phyloP scores from a whole-genome alignment of 1,140 invertebrate species.

The Papilio aristodemus region DNA sequence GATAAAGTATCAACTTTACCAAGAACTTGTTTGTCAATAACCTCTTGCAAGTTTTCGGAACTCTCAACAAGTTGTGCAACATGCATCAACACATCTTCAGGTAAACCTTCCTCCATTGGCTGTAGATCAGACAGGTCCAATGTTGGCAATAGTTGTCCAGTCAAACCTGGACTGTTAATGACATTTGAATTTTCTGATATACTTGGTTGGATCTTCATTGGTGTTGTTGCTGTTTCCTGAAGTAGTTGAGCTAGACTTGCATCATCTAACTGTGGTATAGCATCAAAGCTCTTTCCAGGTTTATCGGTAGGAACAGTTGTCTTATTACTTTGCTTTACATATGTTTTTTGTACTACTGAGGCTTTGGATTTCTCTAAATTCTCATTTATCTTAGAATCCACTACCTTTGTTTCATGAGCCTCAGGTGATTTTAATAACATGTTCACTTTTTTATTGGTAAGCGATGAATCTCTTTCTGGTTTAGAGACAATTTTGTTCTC shows the following conservation, averaged over 20 bases:
- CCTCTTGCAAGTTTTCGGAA: slow-evolving; percentile 84
- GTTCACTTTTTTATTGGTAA: slow-evolving; percentile 53
- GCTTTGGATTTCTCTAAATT: slow-evolving; percentile 56
- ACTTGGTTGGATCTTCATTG: slow-evolving; percentile 69
- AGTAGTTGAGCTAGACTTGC: slow-evolving; percentile 74
- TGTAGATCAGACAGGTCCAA: slow-evolving; percentile 73
- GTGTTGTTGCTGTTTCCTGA: slow-evolving; percentile 59
- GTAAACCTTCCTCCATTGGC: slow-evolving; percentile 82
- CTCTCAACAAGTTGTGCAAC: slow-evolving; percentile 85
- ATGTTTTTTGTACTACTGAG: slow-evolving; percentile 53
- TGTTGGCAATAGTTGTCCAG: slow-evolving; percentile 74
- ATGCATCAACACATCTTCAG: slow-evolving; percentile 85
- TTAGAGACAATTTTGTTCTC: slow-evolving; percentile 68
- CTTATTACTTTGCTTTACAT: slow-evolving; percentile 57
- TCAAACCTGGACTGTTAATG: slow-evolving; percentile 65
- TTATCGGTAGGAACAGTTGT: slow-evolving; percentile 50
- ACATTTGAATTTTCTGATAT: slow-evolving; percentile 74
- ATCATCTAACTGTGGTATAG: slow-evolving; percentile 75
- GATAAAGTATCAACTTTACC: slow-evolving; percentile 73
- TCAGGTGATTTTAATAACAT: slow-evolving; percentile 54
- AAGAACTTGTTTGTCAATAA: slow-evolving; percentile 83
- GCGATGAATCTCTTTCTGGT: slow-evolving; percentile 53
- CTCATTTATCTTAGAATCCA: slow-evolving; percentile 45
- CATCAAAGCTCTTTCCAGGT: slow-evolving; percentile 60
- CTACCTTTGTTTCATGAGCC: slow-evolving; percentile 46